Percentiles rank a stretch among this genome's conserved stretches.
Evolutionary conservation across 2,797 vertebrate genomes (phyloP).

Genomic region (Oreonectes daqikongensis): DNA sequence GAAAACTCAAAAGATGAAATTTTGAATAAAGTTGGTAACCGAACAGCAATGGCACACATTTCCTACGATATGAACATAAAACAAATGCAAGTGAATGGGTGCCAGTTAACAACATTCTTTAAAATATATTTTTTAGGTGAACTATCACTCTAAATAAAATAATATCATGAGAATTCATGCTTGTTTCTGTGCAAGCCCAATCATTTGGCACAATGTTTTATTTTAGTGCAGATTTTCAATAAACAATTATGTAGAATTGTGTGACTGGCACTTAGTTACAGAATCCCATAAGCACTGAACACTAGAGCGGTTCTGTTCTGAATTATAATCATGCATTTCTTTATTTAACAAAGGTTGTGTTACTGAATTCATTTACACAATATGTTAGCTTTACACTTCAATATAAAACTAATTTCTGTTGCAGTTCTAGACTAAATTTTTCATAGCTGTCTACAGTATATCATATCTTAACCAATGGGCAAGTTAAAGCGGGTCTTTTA

Average conservation of each 20-base stretch:
- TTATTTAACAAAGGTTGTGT: neutral
- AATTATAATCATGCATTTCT: neutral
- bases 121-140: no score
- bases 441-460: neutral
- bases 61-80: no score
- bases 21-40: no score
- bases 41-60: no score
- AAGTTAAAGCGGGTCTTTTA: neutral
- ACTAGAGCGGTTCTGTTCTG: constrained; percentile 36
- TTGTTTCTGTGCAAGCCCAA: neutral
- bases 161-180: neutral
- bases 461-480: neutral
- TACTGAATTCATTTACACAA: constrained; percentile 3
- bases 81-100: no score
- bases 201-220: no score
- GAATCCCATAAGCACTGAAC: constrained; percentile 40
- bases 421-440: neutral
- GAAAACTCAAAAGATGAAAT: no score
- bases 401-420: neutral
- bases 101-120: no score
- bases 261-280: neutral
- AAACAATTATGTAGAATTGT: neutral
- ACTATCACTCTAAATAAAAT: no score
- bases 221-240: neutral
- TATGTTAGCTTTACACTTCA: neutral